Conservation (phyloP, 1,140 invertebrate genomes). For the Chlorops oryzae region DNA sequence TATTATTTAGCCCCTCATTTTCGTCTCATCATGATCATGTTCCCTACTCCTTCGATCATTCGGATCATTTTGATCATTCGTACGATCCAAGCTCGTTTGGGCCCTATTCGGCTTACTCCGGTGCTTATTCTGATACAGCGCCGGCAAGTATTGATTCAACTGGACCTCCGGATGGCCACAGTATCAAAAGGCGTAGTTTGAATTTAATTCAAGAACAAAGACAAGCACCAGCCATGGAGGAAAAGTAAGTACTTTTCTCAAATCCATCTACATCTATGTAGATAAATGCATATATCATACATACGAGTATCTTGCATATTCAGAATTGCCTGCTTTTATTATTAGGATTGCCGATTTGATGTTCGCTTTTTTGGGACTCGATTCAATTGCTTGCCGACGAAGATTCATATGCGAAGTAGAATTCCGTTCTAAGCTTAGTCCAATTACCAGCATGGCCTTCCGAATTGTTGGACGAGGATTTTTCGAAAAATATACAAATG, state of each 20-base stretch:
- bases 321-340: neutral
- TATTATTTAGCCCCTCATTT: too few species aligned
- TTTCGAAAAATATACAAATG: constrained; percentile 41
- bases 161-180: constrained; percentile 15
- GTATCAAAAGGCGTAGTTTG: constrained; percentile 25
- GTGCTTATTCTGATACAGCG: constrained; percentile 17
- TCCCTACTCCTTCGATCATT: constrained; percentile 37
- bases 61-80: constrained; percentile 18
- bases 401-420: constrained; percentile 46
- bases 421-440: constrained; percentile 38
- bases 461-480: constrained; percentile 41
- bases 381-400: constrained; percentile 37
- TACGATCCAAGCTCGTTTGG: constrained; percentile 32
- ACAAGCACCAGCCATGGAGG: constrained; percentile 22
- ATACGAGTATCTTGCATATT: too few species aligned
- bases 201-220: neutral
- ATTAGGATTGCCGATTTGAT: constrained; percentile 39
- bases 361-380: constrained; percentile 41
- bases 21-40: constrained; percentile 36
- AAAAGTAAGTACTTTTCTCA: constrained; percentile 26
- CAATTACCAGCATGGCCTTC: constrained; percentile 42
- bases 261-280: neutral
- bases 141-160: constrained; percentile 18
- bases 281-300: too few species aligned
- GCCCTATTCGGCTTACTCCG: constrained; percentile 37